Evolutionary conservation across 2,797 vertebrate species (phyloP).

Genomic region (Thripadectes ignobilis): DNA sequence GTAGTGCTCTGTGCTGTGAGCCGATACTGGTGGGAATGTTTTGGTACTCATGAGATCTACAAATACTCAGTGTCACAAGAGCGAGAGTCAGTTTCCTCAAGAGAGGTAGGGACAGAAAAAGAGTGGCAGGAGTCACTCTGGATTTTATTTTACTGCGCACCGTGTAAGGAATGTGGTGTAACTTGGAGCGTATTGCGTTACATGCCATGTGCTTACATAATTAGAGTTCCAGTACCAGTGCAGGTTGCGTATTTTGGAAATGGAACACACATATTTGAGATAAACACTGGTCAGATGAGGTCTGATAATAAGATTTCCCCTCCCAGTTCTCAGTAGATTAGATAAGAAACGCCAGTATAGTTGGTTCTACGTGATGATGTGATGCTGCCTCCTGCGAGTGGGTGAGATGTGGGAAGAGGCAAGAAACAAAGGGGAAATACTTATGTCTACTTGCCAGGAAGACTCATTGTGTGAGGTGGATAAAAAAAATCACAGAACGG

Average conservation of each 20-base stretch:
- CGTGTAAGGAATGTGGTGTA: background rate
- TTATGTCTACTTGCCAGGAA: background rate
- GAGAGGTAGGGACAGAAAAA: background rate
- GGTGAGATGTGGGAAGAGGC: background rate
- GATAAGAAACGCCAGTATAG: background rate
- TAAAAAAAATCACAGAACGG: background rate
- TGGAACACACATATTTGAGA: background rate
- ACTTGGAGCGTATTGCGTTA: fast-evolving
- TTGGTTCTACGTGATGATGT: fast-evolving
- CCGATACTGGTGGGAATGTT: background rate
- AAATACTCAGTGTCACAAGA: background rate
- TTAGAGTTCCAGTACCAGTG: background rate
- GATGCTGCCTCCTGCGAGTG: background rate
- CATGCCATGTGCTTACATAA: fast-evolving
- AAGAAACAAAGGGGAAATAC: background rate
- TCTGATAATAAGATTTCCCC: background rate
- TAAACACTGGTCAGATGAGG: background rate
- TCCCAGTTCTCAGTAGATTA: background rate
- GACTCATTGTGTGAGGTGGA: background rate
- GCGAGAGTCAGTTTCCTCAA: background rate
- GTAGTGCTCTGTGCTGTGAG: background rate
- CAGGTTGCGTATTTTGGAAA: background rate
- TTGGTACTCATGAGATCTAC: background rate
- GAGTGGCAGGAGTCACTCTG: background rate
- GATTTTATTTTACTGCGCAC: background rate